These are phyloP conservation scores for Aphelinus certus DNA, from an alignment of 1,140 invertebrate genomes.

Conservation along the genomic window DNA sequence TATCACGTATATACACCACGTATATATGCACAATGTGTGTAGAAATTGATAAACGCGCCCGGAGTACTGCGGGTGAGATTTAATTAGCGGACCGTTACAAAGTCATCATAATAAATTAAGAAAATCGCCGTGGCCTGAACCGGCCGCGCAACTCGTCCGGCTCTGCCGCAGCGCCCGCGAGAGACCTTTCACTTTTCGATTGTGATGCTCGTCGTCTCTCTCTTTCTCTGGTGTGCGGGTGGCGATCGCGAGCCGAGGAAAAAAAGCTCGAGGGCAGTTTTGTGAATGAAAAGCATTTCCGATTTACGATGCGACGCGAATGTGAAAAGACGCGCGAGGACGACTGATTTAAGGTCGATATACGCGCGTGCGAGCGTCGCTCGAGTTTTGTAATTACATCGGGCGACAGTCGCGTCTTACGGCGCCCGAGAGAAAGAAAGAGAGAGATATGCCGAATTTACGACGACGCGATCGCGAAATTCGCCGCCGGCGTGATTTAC, in stretches of 20 bases:
- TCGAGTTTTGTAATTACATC: conserved; percentile 4
- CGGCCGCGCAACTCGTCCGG: neutral
- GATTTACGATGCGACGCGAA: conserved; percentile 30
- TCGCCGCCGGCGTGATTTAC: neutral
- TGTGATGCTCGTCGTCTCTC: neutral
- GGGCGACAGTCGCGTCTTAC: neutral
- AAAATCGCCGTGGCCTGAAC: conserved; percentile 8
- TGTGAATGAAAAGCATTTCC: conserved; percentile 31
- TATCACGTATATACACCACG: too few species aligned
- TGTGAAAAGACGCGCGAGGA: conserved; percentile 18
- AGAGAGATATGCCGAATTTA: conserved; percentile 8
- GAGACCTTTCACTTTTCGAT: conserved; percentile 35
- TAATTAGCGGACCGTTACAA: conserved; percentile 14
- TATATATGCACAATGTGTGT: neutral
- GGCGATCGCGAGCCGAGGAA: neutral
- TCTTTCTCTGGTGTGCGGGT: neutral
- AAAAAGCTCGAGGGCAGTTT: conserved; percentile 24
- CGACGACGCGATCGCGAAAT: neutral
- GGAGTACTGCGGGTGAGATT: neutral
- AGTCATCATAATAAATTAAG: conserved; percentile 32
- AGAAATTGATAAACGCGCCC: conserved; percentile 4
- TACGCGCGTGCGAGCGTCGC: neutral
- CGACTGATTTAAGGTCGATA: conserved; percentile 28
- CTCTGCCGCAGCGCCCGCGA: neutral
- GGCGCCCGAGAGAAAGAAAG: neutral